Conservation (phyloP, 2,113 vertebrate species). For the Phrynocephalus versicolor region DNA sequence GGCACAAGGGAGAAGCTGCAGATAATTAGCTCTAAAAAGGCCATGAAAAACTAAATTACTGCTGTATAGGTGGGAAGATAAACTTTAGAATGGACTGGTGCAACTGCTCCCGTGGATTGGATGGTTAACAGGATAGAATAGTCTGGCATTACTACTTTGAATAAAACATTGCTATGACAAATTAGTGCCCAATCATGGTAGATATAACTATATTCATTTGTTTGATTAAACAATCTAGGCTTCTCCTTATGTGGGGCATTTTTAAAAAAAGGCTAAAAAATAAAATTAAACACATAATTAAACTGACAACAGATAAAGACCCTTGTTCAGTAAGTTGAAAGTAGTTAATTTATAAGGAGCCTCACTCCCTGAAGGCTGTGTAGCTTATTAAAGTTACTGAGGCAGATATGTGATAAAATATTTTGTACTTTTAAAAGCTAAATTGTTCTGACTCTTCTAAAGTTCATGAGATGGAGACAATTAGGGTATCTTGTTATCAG, state of each 20-base stretch:
- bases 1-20: conserved; percentile 49
- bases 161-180: conserved; percentile 85
- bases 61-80: conserved; percentile 56
- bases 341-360: conserved; percentile 89
- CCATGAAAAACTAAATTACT: conserved; percentile 49
- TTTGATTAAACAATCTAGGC: conserved; percentile 94
- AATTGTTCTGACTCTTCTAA: conserved; percentile 79
- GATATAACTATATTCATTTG: conserved; percentile 89
- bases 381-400: conserved; percentile 93
- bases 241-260: conserved; percentile 86
- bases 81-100: conserved; percentile 56
- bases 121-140: conserved; percentile 18
- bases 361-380: conserved; percentile 85
- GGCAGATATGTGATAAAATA: conserved; percentile 87
- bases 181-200: conserved; percentile 82
- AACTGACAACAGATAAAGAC: conserved; percentile 91
- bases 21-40: conserved; percentile 57
- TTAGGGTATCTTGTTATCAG: conserved; percentile 86
- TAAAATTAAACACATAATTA: conserved; percentile 99
- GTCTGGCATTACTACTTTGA: conserved; percentile 69
- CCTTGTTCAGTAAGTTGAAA: conserved; percentile 83
- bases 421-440: conserved; percentile 84
- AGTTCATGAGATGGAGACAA: conserved; percentile 80
- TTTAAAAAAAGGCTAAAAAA: conserved; percentile 88
- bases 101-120: conserved; percentile 73